Conservation (phyloP, 2,113 vertebrate genomes). For the Tauraco erythrolophus region DNA sequence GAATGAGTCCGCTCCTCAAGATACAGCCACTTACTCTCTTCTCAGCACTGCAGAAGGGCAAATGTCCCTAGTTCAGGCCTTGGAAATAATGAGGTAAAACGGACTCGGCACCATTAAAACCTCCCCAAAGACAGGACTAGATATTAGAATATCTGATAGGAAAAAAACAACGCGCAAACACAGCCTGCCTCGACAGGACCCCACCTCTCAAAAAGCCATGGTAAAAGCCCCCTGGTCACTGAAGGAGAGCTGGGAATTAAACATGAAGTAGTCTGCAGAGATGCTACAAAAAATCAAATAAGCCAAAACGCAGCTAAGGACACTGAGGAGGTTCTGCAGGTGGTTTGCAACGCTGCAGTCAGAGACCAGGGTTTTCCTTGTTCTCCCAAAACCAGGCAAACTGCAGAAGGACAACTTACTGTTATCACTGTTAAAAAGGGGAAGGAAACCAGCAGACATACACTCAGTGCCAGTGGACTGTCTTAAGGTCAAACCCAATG, state of each 20-base stretch:
- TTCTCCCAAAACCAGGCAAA: not conserved
- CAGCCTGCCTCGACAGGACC: not conserved
- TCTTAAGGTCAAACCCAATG: not conserved
- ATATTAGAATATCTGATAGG: not conserved
- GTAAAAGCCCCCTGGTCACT: not conserved
- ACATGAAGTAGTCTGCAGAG: not conserved
- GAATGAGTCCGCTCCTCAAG: not conserved
- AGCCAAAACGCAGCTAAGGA: not conserved
- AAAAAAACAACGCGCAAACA: not conserved
- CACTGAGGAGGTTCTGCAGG: not conserved
- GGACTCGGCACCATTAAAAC: not conserved
- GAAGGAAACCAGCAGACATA: not conserved
- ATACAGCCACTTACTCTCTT: not conserved
- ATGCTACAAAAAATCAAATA: not conserved
- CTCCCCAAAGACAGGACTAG: not conserved
- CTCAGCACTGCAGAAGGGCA: not conserved
- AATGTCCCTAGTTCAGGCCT: not conserved
- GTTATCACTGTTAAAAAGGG: not conserved
- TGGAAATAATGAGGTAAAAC: slow-evolving; percentile 1
- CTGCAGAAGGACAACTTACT: not conserved
- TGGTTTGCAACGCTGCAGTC: rapidly evolving
- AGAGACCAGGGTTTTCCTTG: not conserved
- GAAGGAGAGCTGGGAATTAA: not conserved
- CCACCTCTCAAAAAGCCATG: not conserved
- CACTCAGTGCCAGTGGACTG: not conserved